Conservation (phyloP, 2,113 vertebrate genomes). For the Etia nguti region DNA sequence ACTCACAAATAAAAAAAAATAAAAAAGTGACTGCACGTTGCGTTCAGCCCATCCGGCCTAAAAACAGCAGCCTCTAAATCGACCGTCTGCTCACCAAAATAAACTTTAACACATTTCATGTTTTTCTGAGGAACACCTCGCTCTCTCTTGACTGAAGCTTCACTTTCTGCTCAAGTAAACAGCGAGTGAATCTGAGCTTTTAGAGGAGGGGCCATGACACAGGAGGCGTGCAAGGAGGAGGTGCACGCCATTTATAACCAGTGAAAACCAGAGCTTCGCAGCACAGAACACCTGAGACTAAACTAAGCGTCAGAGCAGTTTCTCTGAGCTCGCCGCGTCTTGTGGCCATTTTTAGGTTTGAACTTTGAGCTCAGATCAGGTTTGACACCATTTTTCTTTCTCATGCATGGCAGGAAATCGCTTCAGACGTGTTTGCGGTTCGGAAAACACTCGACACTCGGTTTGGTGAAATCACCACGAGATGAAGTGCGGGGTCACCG, state of each 20-base stretch:
- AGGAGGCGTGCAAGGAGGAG: background rate
- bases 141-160: background rate
- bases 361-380: background rate
- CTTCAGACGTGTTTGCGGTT: background rate
- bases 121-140: background rate
- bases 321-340: background rate
- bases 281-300: fast-evolving
- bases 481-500: background rate
- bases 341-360: background rate
- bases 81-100: background rate
- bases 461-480: background rate
- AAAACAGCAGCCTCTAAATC: background rate
- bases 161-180: background rate
- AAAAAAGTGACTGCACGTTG: background rate
- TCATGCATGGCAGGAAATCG: background rate
- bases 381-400: background rate
- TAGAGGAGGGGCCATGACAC: background rate
- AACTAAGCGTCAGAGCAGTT: fast-evolving
- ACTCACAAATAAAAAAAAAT: fast-evolving
- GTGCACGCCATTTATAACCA: background rate
- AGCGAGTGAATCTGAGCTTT: background rate
- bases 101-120: background rate
- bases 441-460: background rate
- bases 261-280: background rate
- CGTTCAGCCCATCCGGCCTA: background rate